Evolutionary conservation across 2,797 vertebrate genomes (phyloP).

Genomic region (Podarcis lilfordi): DNA sequence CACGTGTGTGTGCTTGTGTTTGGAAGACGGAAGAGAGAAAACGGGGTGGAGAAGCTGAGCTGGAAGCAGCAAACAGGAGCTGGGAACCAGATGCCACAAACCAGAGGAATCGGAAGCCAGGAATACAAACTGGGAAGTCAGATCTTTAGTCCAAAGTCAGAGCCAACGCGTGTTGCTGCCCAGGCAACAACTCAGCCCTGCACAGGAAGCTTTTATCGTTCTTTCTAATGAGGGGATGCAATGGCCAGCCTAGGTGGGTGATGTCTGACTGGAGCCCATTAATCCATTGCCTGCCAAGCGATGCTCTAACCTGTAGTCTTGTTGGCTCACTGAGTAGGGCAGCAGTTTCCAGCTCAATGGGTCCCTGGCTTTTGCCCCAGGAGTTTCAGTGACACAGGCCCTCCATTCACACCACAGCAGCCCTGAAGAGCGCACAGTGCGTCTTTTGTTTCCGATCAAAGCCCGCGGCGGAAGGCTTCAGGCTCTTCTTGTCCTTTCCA

Average conservation of each 20-base stretch:
- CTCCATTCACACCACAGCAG: no score
- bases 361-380: background rate
- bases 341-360: background rate
- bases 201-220: background rate
- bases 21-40: no score
- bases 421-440: background rate
- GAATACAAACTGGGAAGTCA: no score
- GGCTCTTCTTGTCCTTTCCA: constrained; percentile 56
- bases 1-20: no score
- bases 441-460: background rate
- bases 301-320: background rate
- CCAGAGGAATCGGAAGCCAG: no score
- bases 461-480: background rate
- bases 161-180: background rate
- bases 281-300: background rate
- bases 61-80: background rate
- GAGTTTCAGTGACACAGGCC: background rate
- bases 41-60: no score
- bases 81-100: background rate
- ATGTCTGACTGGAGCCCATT: background rate
- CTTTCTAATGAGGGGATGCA: background rate
- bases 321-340: background rate
- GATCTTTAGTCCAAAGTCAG: no score
- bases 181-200: background rate
- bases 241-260: background rate